Evolutionary conservation across 2,888 invertebrate genomes (phyloP).

Genomic region (Plemyria rubiginata): DNA sequence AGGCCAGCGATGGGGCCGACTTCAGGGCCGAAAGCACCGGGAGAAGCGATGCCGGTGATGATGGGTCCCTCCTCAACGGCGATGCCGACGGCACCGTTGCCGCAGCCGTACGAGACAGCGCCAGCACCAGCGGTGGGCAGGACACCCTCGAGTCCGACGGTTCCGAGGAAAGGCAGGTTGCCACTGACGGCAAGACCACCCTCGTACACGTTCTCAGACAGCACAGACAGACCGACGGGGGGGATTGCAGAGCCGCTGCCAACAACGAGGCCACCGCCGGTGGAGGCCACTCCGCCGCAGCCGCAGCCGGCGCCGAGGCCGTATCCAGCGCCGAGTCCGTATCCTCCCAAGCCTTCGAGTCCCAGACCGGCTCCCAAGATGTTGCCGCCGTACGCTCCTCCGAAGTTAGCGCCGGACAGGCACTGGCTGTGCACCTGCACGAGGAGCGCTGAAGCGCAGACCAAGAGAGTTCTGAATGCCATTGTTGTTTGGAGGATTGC

Average conservation of each 20-base stretch:
- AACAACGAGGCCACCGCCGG: conserved; percentile 46
- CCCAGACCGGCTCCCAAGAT: conserved; percentile 8
- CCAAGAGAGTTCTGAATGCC: conserved; percentile 28
- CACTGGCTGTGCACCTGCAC: conserved; percentile 31
- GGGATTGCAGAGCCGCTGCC: conserved; percentile 47
- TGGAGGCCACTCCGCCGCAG: conserved; percentile 36
- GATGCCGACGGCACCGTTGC: conserved; percentile 41
- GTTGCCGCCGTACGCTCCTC: not conserved
- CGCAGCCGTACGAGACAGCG: conserved; percentile 47
- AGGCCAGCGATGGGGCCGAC: conserved; percentile 7
- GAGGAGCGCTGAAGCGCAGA: conserved; percentile 36
- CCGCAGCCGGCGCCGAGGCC: conserved; percentile 22
- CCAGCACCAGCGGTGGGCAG: conserved; percentile 47
- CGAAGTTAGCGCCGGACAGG: conserved; percentile 23
- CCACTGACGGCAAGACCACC: conserved; percentile 51
- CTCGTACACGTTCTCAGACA: conserved; percentile 58
- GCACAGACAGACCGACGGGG: conserved; percentile 53
- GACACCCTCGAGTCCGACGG: conserved; percentile 52
- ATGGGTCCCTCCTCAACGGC: conserved; percentile 37
- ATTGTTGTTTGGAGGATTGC: conserved; percentile 22
- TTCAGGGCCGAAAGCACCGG: conserved; percentile 33
- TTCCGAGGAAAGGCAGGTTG: conserved; percentile 54
- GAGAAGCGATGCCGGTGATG: conserved; percentile 21
- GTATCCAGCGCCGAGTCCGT: conserved; percentile 38
- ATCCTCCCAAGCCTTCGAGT: conserved; percentile 38